Evolutionary conservation across 2,797 vertebrate species (phyloP).

Genomic region (Pempheris klunzingeri): DNA sequence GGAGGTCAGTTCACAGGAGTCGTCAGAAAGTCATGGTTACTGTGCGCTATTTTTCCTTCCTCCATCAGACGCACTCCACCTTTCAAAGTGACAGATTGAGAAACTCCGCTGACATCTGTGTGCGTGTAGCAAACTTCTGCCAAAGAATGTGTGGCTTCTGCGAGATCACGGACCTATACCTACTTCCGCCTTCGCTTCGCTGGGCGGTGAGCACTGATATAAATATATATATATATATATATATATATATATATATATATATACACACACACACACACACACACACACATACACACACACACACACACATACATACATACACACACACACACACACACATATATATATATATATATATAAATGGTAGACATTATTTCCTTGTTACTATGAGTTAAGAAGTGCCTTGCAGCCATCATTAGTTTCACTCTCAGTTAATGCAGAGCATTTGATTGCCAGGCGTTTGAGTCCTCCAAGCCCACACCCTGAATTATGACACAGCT

Average conservation of each 20-base stretch:
- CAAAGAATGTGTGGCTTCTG: not conserved
- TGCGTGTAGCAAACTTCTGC: slow-evolving; percentile 69
- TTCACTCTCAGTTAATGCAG: not conserved
- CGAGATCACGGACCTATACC: accelerated
- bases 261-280: too few relatives aligned
- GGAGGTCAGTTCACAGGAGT: slow-evolving; percentile 5
- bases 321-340: too few relatives aligned
- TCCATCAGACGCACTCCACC: slow-evolving; percentile 59
- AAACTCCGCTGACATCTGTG: slow-evolving; percentile 82
- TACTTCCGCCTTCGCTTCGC: slow-evolving; percentile 41
- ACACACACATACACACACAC: too few relatives aligned
- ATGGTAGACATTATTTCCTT: too few relatives aligned
- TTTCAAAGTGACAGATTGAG: slow-evolving; percentile 78
- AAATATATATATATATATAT: too few relatives aligned
- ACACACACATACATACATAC: too few relatives aligned
- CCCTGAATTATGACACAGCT: not conserved
- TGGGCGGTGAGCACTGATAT: too few relatives aligned
- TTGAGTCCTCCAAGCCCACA: not conserved
- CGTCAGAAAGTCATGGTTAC: slow-evolving; percentile 38
- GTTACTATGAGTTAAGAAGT: not conserved
- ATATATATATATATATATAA: too few relatives aligned
- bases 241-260: too few relatives aligned
- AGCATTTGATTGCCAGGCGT: not conserved
- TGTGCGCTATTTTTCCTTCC: slow-evolving; percentile 27
- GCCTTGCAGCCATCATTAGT: not conserved